Evolutionary conservation across 2,888 invertebrate species (phyloP).

Genomic region (Clitarchus hookeri): DNA sequence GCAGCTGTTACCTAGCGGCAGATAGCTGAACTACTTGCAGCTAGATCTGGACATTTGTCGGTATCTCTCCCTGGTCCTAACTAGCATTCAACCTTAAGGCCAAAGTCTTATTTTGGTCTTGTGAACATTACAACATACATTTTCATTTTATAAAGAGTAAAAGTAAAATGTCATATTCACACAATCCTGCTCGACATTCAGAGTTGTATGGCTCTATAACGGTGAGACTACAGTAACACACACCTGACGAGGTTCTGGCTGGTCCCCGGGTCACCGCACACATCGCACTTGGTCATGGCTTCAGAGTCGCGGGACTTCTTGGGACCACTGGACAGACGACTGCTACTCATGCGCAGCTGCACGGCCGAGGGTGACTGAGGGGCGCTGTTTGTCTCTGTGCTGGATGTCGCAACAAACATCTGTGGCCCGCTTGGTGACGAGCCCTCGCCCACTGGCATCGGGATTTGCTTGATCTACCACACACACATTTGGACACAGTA

Average conservation of each 20-base stretch:
- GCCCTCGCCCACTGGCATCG: conserved; percentile 74
- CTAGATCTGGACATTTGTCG: no score
- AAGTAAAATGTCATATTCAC: no score
- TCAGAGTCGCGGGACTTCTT: conserved; percentile 54
- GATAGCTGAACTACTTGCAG: no score
- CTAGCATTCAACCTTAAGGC: no score
- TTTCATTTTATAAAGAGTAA: no score
- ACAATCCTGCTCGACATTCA: no score
- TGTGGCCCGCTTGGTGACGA: conserved; percentile 69
- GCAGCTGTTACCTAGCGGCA: no score
- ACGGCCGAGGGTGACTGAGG: conserved; percentile 50
- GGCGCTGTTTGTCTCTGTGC: conserved; percentile 49
- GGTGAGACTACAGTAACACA: conserved; percentile 44
- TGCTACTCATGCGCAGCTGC: conserved; percentile 44
- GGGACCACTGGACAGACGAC: conserved; percentile 35
- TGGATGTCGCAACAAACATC: conserved; percentile 75
- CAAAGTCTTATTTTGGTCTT: no score
- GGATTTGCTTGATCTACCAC: conserved; percentile 74
- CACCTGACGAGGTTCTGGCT: conserved; percentile 71
- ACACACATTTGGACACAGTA: neutral
- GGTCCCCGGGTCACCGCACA: conserved; percentile 66
- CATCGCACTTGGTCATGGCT: conserved; percentile 65
- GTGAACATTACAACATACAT: no score
- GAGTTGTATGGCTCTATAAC: no score
- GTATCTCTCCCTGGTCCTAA: no score